phyloP scores from a whole-genome alignment of 2,888 invertebrate genomes.

The Sesia bembeciformis region DNA sequence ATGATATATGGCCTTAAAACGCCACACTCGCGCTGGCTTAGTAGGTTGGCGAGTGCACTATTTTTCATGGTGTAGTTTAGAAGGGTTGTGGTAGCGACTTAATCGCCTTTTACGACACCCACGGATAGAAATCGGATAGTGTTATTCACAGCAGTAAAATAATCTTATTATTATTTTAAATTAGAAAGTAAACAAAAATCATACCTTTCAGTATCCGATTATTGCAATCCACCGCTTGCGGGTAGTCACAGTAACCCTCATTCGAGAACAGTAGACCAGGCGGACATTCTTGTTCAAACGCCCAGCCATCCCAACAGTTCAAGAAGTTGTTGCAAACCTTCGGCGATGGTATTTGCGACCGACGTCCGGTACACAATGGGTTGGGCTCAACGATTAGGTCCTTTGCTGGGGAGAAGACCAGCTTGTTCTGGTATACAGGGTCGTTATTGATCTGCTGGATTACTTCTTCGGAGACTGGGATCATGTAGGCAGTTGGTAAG shows the following conservation, averaged over 20 bases:
- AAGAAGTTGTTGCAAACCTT: slow-evolving; percentile 76
- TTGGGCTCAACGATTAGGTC: slow-evolving; percentile 42
- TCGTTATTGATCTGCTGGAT: slow-evolving; percentile 46
- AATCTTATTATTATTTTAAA: too few species aligned
- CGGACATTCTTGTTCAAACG: slow-evolving; percentile 79
- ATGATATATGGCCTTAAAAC: too few species aligned
- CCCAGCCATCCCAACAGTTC: slow-evolving; percentile 82
- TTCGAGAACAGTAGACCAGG: slow-evolving; percentile 75
- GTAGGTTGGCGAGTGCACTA: too few species aligned
- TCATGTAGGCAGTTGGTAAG: slow-evolving; percentile 40
- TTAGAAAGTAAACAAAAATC: slow-evolving; percentile 1
- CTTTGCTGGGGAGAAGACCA: slow-evolving; percentile 32
- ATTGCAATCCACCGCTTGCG: slow-evolving; percentile 77
- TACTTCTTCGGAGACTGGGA: slow-evolving; percentile 57
- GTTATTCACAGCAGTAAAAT: too few species aligned
- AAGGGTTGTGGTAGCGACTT: too few species aligned
- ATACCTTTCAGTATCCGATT: slow-evolving; percentile 54
- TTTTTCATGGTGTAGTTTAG: too few species aligned
- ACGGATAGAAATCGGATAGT: too few species aligned
- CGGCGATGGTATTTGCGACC: slow-evolving; percentile 78
- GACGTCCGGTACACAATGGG: slow-evolving; percentile 53
- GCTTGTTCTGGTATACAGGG: slow-evolving; percentile 48
- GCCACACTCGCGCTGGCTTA: too few species aligned
- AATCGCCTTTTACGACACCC: too few species aligned
- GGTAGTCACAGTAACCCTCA: slow-evolving; percentile 77